phyloP scores from a whole-genome alignment of 2,797 vertebrate genomes.

The Lagorchestes hirsutus region DNA sequence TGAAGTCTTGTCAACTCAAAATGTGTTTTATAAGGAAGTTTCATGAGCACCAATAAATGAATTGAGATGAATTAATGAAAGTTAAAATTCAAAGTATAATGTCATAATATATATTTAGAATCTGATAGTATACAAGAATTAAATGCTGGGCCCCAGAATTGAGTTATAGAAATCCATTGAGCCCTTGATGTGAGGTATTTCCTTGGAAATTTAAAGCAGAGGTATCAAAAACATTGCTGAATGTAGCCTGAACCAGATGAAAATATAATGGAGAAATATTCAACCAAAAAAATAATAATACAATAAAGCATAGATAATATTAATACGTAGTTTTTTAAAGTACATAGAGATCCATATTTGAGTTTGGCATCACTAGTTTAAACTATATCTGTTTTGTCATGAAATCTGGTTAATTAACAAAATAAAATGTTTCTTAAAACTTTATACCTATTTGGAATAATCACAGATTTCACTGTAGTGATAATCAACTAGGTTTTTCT shows the following conservation, averaged over 20 bases:
- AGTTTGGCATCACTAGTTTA: too few relatives aligned
- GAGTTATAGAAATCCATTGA: background rate
- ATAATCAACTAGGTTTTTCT: too few relatives aligned
- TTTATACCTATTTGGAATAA: too few relatives aligned
- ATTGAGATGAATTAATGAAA: slow-evolving; percentile 24
- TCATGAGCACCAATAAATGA: slow-evolving; percentile 15
- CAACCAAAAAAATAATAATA: background rate
- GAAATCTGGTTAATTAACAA: too few relatives aligned
- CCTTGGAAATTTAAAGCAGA: background rate
- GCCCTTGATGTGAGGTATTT: background rate
- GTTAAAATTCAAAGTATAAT: slow-evolving; percentile 10
- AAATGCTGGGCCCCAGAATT: slow-evolving; percentile 45
- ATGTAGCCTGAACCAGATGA: background rate
- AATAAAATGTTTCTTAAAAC: too few relatives aligned
- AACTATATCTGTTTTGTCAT: too few relatives aligned
- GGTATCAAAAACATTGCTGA: background rate
- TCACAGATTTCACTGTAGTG: too few relatives aligned
- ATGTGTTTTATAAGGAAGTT: slow-evolving; percentile 29
- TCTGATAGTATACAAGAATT: slow-evolving; percentile 26
- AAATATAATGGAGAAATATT: background rate
- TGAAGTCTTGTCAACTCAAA: background rate
- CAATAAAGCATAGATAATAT: background rate
- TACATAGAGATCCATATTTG: background rate
- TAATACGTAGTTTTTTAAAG: background rate
- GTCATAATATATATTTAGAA: background rate